These are phyloP conservation scores for Amyelois transitella DNA, from an alignment of 1,140 invertebrate species.

Conservation along the genomic window DNA sequence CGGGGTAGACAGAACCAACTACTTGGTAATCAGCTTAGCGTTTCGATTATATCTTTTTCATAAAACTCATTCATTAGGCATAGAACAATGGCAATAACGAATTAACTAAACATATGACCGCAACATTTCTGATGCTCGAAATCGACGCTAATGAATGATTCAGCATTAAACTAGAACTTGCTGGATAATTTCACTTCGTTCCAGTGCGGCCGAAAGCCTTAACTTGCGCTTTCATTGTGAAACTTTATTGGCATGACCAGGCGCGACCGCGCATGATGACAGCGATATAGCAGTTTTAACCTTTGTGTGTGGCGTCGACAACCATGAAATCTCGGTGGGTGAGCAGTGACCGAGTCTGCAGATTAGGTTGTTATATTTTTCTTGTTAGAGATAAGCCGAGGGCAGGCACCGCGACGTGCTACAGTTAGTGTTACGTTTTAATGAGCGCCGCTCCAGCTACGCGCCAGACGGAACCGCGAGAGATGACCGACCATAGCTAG, in stretches of 20 bases:
- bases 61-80: background rate
- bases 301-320: background rate
- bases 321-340: background rate
- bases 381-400: constrained; percentile 22
- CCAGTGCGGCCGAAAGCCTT: constrained; percentile 4
- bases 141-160: background rate
- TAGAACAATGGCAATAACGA: background rate
- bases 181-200: background rate
- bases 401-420: constrained; percentile 40
- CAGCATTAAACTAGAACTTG: background rate
- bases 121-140: background rate
- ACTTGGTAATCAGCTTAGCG: too few species aligned
- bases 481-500: constrained; percentile 32
- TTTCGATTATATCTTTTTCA: too few species aligned
- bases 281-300: background rate
- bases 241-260: background rate
- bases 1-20: too few species aligned
- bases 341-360: background rate
- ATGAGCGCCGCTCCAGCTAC: constrained; percentile 34
- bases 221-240: constrained; percentile 3
- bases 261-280: background rate
- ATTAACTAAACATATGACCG: background rate
- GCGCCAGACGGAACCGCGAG: constrained; percentile 26
- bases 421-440: constrained; percentile 53
- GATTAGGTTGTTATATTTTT: constrained; percentile 3